phyloP scores from a whole-genome alignment of 2,888 invertebrate species.

The Melanchra persicariae region DNA sequence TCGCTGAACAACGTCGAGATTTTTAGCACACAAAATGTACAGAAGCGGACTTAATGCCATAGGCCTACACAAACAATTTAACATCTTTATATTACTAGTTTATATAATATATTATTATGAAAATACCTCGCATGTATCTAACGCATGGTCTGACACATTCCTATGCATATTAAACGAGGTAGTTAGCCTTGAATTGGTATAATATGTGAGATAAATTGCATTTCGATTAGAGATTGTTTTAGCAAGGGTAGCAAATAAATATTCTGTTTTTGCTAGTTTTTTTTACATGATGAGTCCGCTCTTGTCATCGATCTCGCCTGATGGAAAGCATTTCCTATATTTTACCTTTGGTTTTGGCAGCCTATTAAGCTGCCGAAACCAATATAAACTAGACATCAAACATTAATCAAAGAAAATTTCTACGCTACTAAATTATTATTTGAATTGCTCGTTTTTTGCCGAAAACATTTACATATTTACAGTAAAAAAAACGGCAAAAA shows the following conservation, averaged over 20 bases:
- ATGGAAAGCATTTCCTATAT: not conserved
- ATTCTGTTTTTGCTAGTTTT: not conserved
- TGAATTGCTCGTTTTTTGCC: constrained; percentile 8
- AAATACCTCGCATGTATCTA: constrained; percentile 28
- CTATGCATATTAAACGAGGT: constrained; percentile 34
- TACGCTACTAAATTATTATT: not conserved
- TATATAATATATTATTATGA: constrained; percentile 13
- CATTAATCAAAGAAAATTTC: constrained; percentile 4
- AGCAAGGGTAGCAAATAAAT: constrained; percentile 11
- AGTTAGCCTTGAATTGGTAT: constrained; percentile 46
- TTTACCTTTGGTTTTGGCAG: too few species aligned
- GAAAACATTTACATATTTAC: not conserved
- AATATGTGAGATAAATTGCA: constrained; percentile 17
- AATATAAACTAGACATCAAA: not conserved
- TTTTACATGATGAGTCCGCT: not conserved
- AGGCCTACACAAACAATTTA: not conserved
- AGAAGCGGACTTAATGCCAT: too few species aligned
- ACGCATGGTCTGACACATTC: constrained; percentile 39
- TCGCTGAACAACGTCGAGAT: too few species aligned
- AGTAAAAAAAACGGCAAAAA: constrained; percentile 4
- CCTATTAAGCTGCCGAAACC: not conserved
- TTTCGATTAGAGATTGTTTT: constrained; percentile 5
- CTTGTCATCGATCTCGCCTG: not conserved
- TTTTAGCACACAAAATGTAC: too few species aligned
- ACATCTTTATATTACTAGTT: not conserved